Evolutionary conservation across 2,113 vertebrate genomes (phyloP).

Genomic region (Procapra przewalskii): DNA sequence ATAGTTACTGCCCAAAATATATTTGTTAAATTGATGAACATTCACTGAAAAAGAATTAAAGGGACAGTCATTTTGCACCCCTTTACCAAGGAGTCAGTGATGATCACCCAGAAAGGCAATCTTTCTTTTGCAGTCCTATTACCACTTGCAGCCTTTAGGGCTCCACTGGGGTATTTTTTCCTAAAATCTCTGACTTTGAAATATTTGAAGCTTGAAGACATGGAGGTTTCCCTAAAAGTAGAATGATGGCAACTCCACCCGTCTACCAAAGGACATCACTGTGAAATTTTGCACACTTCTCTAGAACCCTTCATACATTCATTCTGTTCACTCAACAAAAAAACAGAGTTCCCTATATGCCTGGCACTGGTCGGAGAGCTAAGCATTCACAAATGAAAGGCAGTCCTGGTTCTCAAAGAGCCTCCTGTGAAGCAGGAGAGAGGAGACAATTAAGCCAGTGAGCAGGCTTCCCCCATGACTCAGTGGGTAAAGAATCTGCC

Average conservation of each 20-base stretch:
- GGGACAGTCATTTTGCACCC: not conserved
- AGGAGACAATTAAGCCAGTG: not conserved
- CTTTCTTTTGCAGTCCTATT: not conserved
- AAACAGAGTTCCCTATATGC: not conserved
- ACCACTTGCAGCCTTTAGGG: not conserved
- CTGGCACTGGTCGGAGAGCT: not conserved
- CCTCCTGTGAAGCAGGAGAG: not conserved
- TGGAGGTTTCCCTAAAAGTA: not conserved
- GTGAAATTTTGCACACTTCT: not conserved
- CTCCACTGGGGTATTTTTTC: not conserved
- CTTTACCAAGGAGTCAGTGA: not conserved
- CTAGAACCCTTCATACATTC: not conserved
- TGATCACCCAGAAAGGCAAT: not conserved
- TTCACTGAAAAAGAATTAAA: not conserved
- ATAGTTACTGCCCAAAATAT: not conserved
- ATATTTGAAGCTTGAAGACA: not conserved
- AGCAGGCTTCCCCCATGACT: not conserved
- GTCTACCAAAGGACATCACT: not conserved
- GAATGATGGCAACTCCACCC: not conserved
- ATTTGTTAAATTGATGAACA: not conserved
- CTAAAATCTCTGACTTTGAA: not conserved
- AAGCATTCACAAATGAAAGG: not conserved
- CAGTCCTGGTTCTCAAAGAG: not conserved
- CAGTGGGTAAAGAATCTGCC: not conserved
- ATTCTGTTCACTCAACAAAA: not conserved